phyloP scores from a whole-genome alignment of 2,797 vertebrate genomes.

The Poecilia velifera region DNA sequence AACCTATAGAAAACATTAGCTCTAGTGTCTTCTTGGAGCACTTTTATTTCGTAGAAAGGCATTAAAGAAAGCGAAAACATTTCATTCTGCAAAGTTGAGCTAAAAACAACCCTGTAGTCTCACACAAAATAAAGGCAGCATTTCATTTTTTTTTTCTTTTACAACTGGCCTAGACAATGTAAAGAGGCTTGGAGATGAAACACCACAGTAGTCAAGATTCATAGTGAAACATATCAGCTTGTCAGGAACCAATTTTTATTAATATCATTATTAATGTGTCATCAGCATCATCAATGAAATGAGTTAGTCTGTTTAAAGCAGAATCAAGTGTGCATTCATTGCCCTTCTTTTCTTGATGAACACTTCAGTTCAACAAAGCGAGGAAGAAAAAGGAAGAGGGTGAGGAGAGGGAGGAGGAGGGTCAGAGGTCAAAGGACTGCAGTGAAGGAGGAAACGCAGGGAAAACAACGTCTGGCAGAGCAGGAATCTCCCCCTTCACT shows the following conservation, averaged over 20 bases:
- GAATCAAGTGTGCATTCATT: conserved; percentile 83
- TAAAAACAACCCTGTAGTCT: neutral
- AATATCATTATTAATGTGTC: conserved; percentile 83
- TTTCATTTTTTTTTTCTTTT: neutral
- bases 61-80: neutral
- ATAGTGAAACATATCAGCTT: conserved; percentile 81
- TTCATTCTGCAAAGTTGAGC: neutral
- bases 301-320: conserved; percentile 84
- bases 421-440: conserved; percentile 67
- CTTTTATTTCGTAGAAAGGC: neutral
- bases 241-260: conserved; percentile 84
- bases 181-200: conserved; percentile 34
- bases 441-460: conserved; percentile 83
- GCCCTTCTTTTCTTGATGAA: conserved; percentile 84
- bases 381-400: conserved; percentile 77
- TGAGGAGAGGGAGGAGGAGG: conserved; percentile 31
- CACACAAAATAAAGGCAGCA: neutral
- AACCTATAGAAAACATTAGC: neutral
- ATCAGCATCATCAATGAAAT: conserved; percentile 84
- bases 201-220: conserved; percentile 72
- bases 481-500: conserved; percentile 82
- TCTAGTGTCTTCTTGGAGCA: neutral
- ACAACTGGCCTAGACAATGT: conserved; percentile 1
- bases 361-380: conserved; percentile 90
- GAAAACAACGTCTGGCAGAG: conserved; percentile 80